Conservation (phyloP, 2,888 invertebrate species). For the Gastrophysa polygoni region DNA sequence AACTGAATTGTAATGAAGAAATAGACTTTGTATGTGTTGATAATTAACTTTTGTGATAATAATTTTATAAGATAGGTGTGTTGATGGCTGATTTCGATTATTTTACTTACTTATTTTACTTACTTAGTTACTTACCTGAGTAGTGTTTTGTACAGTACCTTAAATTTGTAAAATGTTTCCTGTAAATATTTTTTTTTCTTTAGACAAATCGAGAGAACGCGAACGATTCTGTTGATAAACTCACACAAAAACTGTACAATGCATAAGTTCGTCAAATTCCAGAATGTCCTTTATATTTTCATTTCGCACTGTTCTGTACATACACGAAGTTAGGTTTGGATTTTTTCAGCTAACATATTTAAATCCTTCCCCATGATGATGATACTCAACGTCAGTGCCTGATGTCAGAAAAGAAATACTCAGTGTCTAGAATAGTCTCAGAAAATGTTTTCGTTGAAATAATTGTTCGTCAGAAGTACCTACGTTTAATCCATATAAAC, state of each 20-base stretch:
- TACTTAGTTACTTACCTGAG: neutral
- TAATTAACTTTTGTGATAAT: slow-evolving; percentile 32
- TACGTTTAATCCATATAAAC: slow-evolving; percentile 19
- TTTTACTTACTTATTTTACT: too few relatives aligned
- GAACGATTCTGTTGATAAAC: neutral
- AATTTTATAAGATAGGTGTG: slow-evolving; percentile 25
- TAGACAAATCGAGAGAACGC: neutral
- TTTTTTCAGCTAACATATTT: neutral
- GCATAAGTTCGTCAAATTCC: neutral
- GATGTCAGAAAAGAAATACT: neutral
- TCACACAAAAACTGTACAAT: neutral
- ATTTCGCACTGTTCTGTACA: neutral
- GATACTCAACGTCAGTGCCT: neutral
- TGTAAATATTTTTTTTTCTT: neutral
- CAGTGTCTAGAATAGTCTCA: neutral
- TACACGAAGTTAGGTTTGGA: neutral
- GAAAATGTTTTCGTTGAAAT: neutral
- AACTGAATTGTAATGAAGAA: slow-evolving; percentile 18
- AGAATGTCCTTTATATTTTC: too few relatives aligned
- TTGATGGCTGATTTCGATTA: neutral
- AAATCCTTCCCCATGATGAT: neutral
- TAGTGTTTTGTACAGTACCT: neutral
- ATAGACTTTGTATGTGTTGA: slow-evolving; percentile 25
- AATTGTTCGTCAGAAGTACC: too few relatives aligned
- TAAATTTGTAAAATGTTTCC: neutral